These are phyloP conservation scores for Limenitis camilla DNA, from an alignment of 2,888 invertebrate species.

Conservation along the genomic window DNA sequence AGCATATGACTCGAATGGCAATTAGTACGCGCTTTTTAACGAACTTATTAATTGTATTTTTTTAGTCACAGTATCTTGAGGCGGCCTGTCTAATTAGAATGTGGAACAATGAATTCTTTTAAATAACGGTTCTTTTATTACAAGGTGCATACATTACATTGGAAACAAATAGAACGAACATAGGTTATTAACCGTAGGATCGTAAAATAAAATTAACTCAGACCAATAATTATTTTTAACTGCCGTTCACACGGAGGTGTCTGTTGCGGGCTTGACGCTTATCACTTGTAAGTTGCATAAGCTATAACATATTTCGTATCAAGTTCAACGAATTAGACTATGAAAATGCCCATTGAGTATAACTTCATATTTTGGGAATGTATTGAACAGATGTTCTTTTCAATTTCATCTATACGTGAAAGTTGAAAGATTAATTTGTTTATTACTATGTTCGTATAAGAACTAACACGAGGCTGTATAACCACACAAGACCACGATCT, in stretches of 20 bases:
- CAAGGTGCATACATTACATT: conserved; percentile 7
- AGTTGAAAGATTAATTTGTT: too few relatives aligned
- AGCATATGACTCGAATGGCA: conserved; percentile 22
- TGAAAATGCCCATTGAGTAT: too few relatives aligned
- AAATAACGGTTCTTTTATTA: conserved; percentile 53
- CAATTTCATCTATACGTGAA: too few relatives aligned
- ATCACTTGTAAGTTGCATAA: conserved; percentile 3
- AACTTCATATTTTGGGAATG: too few relatives aligned
- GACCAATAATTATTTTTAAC: conserved; percentile 5
- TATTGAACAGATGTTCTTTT: too few relatives aligned
- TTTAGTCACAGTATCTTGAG: conserved; percentile 39
- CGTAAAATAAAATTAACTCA: conserved; percentile 8
- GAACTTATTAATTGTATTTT: conserved; percentile 38
- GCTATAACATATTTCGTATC: background rate
- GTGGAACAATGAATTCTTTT: conserved; percentile 25
- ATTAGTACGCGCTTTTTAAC: conserved; percentile 27
- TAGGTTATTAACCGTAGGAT: conserved; percentile 8
- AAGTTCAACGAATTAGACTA: background rate
- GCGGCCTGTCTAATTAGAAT: conserved; percentile 49
- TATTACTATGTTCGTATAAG: too few relatives aligned
- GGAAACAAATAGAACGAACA: conserved; percentile 7
- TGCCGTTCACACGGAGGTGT: conserved; percentile 2
- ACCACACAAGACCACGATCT: too few relatives aligned
- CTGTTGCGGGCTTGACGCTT: background rate
- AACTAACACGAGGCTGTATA: too few relatives aligned